phyloP scores from a whole-genome alignment of 2,113 vertebrate genomes.

The Mesembrinibis cayennensis region DNA sequence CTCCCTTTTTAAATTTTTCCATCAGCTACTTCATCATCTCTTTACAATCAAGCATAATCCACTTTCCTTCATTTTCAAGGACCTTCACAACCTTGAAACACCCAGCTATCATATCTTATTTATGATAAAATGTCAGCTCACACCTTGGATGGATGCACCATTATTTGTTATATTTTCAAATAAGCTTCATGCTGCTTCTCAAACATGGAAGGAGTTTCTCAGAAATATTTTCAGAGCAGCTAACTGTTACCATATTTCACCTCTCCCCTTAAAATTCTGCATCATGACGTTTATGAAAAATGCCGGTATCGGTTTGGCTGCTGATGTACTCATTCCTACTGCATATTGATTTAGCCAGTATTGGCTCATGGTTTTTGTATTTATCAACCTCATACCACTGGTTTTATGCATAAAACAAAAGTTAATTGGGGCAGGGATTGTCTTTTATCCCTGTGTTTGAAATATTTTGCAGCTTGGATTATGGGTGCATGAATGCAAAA shows the following conservation, averaged over 20 bases:
- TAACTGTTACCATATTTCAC: background rate
- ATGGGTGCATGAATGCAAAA: background rate
- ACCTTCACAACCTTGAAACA: background rate
- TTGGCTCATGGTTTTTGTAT: background rate
- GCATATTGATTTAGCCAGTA: background rate
- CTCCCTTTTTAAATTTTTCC: background rate
- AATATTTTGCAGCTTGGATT: background rate
- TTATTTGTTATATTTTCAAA: background rate
- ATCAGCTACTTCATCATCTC: background rate
- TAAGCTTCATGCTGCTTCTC: background rate
- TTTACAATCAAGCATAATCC: background rate
- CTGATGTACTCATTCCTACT: background rate
- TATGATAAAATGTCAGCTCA: background rate
- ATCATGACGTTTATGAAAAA: background rate
- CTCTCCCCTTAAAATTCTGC: background rate
- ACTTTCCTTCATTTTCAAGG: constrained; percentile 4
- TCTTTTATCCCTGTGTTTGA: background rate
- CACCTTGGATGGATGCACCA: fast-evolving
- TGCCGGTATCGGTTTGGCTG: background rate
- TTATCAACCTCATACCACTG: background rate
- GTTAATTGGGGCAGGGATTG: background rate
- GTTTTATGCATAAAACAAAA: background rate
- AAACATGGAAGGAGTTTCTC: constrained; percentile 1
- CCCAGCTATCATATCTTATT: background rate
- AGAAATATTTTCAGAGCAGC: background rate